Conservation (phyloP, 2,888 invertebrate genomes). For the Plebejus melissa region DNA sequence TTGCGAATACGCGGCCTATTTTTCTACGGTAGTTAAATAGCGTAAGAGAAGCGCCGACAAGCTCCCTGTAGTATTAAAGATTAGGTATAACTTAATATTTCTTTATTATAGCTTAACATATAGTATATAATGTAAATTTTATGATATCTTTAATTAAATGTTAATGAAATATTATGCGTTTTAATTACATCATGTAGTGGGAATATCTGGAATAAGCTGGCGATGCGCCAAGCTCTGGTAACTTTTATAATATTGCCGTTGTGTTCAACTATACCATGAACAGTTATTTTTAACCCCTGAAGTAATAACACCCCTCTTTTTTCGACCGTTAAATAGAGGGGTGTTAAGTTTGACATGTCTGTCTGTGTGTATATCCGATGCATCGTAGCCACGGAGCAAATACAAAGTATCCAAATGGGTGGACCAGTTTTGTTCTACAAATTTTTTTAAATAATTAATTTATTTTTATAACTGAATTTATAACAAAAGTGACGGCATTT, state of each 20-base stretch:
- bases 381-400: too few species aligned
- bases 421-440: too few species aligned
- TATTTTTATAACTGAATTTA: too few species aligned
- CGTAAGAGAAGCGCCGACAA: not conserved
- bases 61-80: slow-evolving; percentile 12
- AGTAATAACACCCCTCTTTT: too few species aligned
- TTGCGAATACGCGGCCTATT: not conserved
- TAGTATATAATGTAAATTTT: slow-evolving; percentile 43
- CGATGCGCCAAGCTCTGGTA: not conserved
- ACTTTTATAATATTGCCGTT: slow-evolving; percentile 4
- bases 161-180: slow-evolving; percentile 40
- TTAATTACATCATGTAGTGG: not conserved
- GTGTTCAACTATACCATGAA: not conserved
- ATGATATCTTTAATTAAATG: slow-evolving; percentile 45
- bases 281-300: not conserved
- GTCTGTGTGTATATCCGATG: too few species aligned
- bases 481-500: too few species aligned
- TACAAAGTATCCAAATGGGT: too few species aligned
- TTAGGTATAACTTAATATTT: slow-evolving; percentile 31
- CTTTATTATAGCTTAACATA: slow-evolving; percentile 31
- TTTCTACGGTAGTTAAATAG: not conserved
- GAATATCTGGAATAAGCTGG: not conserved
- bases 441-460: too few species aligned
- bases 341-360: too few species aligned
- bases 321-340: too few species aligned